Conservation (phyloP, 2,113 vertebrate species). For the Rana temporaria region DNA sequence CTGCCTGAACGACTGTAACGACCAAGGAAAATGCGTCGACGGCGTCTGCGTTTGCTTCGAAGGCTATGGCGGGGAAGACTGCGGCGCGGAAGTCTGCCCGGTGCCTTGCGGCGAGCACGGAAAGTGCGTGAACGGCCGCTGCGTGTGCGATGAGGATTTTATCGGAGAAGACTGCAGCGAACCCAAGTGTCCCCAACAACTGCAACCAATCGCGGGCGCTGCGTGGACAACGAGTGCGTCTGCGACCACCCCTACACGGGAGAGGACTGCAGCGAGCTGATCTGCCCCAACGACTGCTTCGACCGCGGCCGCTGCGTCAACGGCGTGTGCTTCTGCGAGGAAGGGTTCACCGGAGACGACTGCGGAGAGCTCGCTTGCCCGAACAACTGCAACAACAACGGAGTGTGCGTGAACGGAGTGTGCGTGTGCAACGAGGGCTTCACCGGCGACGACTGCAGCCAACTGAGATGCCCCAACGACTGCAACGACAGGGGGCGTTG, state of each 20-base stretch:
- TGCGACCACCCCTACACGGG: constrained; percentile 92
- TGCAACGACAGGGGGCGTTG: constrained; percentile 87
- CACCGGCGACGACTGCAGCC: constrained; percentile 83
- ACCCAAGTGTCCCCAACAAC: constrained; percentile 87
- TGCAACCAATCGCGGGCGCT: constrained; percentile 86
- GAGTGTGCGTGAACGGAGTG: constrained; percentile 83
- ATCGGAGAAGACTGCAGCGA: constrained; percentile 82
- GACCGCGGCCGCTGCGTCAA: constrained; percentile 94
- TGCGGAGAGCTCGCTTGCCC: constrained; percentile 85
- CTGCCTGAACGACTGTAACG: constrained; percentile 89
- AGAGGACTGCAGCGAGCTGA: constrained; percentile 90
- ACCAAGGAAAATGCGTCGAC: constrained; percentile 89
- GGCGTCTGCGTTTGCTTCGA: constrained; percentile 91
- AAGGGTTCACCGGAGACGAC: constrained; percentile 88
- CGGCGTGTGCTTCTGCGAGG: constrained; percentile 90
- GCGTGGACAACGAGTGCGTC: constrained; percentile 87
- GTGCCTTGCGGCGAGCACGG: constrained; percentile 84
- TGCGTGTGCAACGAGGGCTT: constrained; percentile 86
- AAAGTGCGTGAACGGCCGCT: constrained; percentile 81
- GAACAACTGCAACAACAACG: constrained; percentile 78
- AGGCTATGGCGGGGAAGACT: constrained; percentile 85
- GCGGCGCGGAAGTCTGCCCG: constrained; percentile 82
- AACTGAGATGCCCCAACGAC: constrained; percentile 82
- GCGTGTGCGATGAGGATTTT: constrained; percentile 88
- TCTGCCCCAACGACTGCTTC: constrained; percentile 94